Base-by-base conservation (phyloP, 2,113 vertebrate genomes). In the Pterocles burchelli region DNA sequence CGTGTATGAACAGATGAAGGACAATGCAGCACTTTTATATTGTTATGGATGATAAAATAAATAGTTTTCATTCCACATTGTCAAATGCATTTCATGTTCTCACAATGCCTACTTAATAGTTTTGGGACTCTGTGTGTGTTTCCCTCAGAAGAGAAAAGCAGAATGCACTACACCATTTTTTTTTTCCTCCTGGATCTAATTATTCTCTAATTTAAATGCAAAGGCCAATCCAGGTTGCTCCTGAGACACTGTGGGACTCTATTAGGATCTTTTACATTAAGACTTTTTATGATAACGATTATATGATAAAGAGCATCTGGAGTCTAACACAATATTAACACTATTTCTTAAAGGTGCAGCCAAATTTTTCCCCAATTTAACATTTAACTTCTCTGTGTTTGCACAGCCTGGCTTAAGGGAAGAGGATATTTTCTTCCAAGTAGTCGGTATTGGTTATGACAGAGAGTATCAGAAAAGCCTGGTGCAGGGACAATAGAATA, bases 261-360 rank as follows among this genome's bases (percentile, higher is more conserved):
- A 85, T 71, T 85, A 96, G 93, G 96, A 97, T 92, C 59, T 54
- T 95, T 85, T 94, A 97, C 96, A 97, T 97, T 96, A 97, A 94
- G 95, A 96, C 93, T 96, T 98, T 97, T 98, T 97, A 98, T 97
- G 96, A 96, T 96, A 93, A 94, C 25, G 46, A 97, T 98, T 98
- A 98, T 97, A 96, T 96, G 95, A 98, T 98, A 97, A 98, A 98
- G 96, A 98, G 96, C 96, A 98, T 97, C 98, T 98, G 97, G 97
- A 97, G 96, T 92, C 95, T 89, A 94, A 94, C 88, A 89, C 97
- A 97, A 80, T 85, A 96, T 79, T 94, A 96, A 88, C 68, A 95
- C 74, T 62, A 86, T 95, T 97, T 97, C 95, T 97, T 97, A 96
- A 97, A 97, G 95, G 86, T 93, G 36, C 75, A 96, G 91, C 93